These are phyloP conservation scores for Vesta saturnalis DNA, from an alignment of 2,888 invertebrate species.

Conservation along the genomic window DNA sequence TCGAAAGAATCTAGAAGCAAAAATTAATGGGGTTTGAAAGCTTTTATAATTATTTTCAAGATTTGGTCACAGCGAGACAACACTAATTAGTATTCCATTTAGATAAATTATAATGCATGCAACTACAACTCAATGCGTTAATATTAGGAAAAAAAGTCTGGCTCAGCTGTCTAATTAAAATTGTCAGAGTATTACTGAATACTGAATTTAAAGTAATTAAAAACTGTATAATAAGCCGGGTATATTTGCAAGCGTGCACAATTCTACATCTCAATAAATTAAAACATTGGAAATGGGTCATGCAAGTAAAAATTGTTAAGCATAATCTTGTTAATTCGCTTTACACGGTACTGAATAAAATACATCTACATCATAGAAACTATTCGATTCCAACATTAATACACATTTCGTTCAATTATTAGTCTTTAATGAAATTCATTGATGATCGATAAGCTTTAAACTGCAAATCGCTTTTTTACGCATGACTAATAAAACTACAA, in stretches of 20 bases:
- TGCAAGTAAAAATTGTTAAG: background rate
- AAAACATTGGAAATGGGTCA: background rate
- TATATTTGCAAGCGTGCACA: background rate
- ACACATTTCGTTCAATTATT: conserved; percentile 14
- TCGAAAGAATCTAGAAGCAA: no score
- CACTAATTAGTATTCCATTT: no score
- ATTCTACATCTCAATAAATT: background rate
- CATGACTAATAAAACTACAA: conserved; percentile 33
- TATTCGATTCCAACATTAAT: background rate
- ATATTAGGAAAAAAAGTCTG: no score
- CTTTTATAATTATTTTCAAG: no score
- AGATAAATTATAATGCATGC: no score
- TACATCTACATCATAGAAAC: background rate
- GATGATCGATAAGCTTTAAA: conserved; percentile 30
- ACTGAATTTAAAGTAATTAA: background rate
- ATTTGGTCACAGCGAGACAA: no score
- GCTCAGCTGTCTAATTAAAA: no score
- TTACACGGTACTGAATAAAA: background rate
- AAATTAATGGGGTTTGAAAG: no score
- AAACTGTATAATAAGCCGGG: background rate
- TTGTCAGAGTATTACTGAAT: background rate
- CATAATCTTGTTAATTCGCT: background rate
- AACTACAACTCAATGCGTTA: no score
- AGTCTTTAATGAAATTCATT: conserved; percentile 10
- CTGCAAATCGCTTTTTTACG: conserved; percentile 30